Base-by-base conservation (phyloP, 1,140 invertebrate genomes). In the Penaeus chinensis region DNA sequence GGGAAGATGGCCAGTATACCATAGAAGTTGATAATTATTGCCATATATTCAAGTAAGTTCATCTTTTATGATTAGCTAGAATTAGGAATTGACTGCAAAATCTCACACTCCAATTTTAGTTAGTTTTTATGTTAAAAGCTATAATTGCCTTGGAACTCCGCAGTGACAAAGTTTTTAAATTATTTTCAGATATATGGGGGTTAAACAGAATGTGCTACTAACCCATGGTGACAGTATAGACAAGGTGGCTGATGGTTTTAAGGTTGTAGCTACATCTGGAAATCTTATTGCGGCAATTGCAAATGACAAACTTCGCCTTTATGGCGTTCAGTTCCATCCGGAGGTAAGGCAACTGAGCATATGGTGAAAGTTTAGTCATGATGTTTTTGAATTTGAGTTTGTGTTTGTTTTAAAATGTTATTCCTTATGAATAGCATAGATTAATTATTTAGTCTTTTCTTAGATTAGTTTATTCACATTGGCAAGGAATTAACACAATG, bases 291-390 rank as follows among this genome's bases (percentile, higher is more conserved):
- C 97, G 37, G 98, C 96, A 65, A 98, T 99, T 91, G 96, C 96
- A 81, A 98, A 97, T 93, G 97, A 99, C 90, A 96, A 97, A 91
- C 93, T 96, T 91, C 95, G 96, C 79, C 94, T 99, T 54, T 99
- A 99, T 92, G 99, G 99, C 37, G 96, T 99, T 76, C 99, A 99
- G 93, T 99, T 99, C 93, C 99, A 99, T 93, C 98, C 98, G 1
- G 97, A 97, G 93, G 87, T 88, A 22, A 83, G 63, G 42, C 37
- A 62, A 61, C 20, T 62, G n/a, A 42, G 37, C 8, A 8, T 24
- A 32, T 54, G 37, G 22, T 18, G 20, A 74, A 27, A 79, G 20
- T 79, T 18, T 8, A 54, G 42, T 20, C 20, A 32, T 66, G 13
- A 47, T n/a, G 18, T 3, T 78, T 22, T 13, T 20, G 74, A 13